A percentile compares a stretch with the other conserved stretches of the same genome.
Evolutionary conservation across 2,113 vertebrate species (phyloP).

Genomic region (Dicentrarchus labrax): DNA sequence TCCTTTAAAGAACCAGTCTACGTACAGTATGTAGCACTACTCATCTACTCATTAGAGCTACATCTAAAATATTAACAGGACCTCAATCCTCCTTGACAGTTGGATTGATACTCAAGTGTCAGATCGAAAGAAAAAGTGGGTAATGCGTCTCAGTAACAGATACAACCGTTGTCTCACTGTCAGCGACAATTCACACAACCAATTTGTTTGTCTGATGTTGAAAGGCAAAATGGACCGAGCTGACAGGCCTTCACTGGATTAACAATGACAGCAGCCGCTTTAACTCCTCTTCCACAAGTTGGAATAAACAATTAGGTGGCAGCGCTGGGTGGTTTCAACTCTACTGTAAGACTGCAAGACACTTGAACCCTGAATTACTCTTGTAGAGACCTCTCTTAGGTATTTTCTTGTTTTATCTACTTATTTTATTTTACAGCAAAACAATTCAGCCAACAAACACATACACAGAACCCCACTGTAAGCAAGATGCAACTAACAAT

Average conservation of each 20-base stretch:
- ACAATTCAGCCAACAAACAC: not conserved
- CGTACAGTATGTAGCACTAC: not conserved
- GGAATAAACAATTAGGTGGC: conserved; percentile 50
- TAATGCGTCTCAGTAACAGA: conserved; percentile 50
- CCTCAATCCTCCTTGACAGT: conserved; percentile 41
- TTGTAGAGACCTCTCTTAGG: not conserved
- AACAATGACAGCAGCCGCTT: conserved; percentile 60
- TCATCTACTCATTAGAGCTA: conserved; percentile 26
- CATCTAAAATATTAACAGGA: conserved; percentile 18
- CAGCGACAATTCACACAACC: conserved; percentile 51
- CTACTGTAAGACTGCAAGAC: not conserved
- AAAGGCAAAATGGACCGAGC: conserved; percentile 49
- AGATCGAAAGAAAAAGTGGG: conserved; percentile 37
- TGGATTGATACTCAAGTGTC: conserved; percentile 40
- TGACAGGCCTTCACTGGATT: conserved; percentile 54
- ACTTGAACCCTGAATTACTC: not conserved
- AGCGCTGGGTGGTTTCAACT: conserved; percentile 10
- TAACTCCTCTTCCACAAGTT: conserved; percentile 38
- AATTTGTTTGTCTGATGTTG: conserved; percentile 59
- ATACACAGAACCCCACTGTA: not conserved
- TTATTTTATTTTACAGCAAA: conserved; percentile 2
- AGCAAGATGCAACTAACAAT: not conserved
- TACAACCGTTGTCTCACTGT: conserved; percentile 44
- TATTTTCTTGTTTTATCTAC: conserved; percentile 3
- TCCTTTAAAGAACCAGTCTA: conserved; percentile 9